Conservation (phyloP, 2,797 vertebrate species). For the Botia almorhae region DNA sequence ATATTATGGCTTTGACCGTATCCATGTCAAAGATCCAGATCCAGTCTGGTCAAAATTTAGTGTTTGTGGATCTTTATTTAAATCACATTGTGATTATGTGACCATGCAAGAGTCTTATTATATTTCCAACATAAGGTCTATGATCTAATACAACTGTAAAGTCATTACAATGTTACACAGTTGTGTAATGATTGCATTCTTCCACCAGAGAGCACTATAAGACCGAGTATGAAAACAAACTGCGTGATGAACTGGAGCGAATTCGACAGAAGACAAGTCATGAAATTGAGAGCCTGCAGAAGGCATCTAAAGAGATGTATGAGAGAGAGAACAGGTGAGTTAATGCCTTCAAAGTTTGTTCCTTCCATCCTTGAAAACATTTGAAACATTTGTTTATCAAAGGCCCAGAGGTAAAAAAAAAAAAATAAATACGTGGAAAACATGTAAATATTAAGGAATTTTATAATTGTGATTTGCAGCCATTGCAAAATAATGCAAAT, state of each 20-base stretch:
- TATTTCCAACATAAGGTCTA: not conserved
- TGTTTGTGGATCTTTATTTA: not conserved
- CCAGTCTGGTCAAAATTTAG: not conserved
- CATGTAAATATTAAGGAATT: not conserved
- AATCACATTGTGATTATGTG: not conserved
- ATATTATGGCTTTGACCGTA: not conserved
- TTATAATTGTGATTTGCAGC: not conserved
- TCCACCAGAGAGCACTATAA: conserved; percentile 89
- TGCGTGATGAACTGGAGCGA: conserved; percentile 90
- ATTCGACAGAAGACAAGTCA: conserved; percentile 90
- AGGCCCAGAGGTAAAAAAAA: not conserved
- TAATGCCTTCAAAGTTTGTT: not conserved
- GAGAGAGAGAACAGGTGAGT: conserved; percentile 92
- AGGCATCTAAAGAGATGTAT: conserved; percentile 93
- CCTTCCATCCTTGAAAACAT: not conserved
- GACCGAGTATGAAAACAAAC: conserved; percentile 91
- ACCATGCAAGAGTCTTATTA: not conserved
- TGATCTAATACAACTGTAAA: not conserved
- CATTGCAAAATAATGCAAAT: too few species aligned
- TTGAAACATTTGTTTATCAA: not conserved
- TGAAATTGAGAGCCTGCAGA: conserved; percentile 93
- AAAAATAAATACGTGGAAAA: not conserved
- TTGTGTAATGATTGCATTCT: not conserved
- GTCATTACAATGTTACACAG: not conserved
- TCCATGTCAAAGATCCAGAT: not conserved